Percentiles rank a stretch among this genome's conserved stretches.
Conservation (phyloP, 2,888 invertebrate species). For the Therioaphis trifolii region DNA sequence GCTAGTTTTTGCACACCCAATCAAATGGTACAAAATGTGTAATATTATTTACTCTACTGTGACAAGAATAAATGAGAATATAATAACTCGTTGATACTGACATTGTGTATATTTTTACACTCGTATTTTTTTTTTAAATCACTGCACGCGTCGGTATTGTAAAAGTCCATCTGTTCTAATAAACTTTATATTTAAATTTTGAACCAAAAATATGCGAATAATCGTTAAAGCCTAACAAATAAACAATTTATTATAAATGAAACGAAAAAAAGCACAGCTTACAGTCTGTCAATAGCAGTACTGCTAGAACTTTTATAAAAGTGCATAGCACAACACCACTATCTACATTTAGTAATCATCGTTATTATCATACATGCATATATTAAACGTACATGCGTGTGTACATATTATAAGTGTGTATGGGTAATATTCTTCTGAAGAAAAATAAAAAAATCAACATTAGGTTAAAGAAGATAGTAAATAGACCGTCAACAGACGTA, state of each 20-base stretch:
- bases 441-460: slow-evolving; percentile 32
- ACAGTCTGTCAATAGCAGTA: too few relatives aligned
- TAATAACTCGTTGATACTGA: neutral
- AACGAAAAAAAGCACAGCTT: too few relatives aligned
- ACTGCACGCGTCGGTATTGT: neutral
- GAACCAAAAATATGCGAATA: neutral
- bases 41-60: neutral
- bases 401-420: neutral
- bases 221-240: too few relatives aligned
- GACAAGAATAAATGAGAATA: neutral
- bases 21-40: too few relatives aligned
- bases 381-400: neutral
- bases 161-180: neutral
- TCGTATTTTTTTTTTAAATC: too few relatives aligned
- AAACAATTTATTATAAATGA: too few relatives aligned
- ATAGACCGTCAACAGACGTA: slow-evolving; percentile 53
- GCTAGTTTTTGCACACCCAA: too few relatives aligned
- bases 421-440: slow-evolving; percentile 15
- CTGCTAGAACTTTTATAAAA: too few relatives aligned
- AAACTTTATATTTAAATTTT: neutral
- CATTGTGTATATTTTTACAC: too few relatives aligned
- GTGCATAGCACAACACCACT: too few relatives aligned
- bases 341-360: too few relatives aligned
- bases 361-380: too few relatives aligned
- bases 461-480: slow-evolving; percentile 56